Base-by-base conservation (phyloP, 37 sponge, comb jelly and placozoan species). In the Sycon ciliatum region DNA sequence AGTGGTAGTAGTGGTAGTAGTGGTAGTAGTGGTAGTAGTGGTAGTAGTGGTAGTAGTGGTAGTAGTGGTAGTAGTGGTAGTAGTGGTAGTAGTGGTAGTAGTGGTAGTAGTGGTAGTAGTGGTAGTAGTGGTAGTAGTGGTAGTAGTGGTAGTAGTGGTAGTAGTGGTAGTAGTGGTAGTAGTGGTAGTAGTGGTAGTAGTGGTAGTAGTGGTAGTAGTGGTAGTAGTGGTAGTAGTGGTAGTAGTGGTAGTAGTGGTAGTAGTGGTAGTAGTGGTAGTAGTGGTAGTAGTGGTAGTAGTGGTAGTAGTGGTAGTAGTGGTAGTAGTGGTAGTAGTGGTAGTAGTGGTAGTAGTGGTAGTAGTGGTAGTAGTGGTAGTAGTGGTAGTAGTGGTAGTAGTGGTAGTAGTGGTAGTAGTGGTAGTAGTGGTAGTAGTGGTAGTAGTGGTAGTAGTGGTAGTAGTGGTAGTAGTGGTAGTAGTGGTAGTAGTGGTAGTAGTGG, bases 41-140 rank as follows among this genome's bases (percentile, higher is more conserved):
- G 52, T 46, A 46, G 52, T 46, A 46, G 52, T 46, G 52, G 52
- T 46, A 46, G 52, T 46, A 46, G 52, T 46, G 52, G 52, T 46
- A 46, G 52, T 46, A 46, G 52, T 46, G 52, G 52, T 46, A 46
- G 52, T 46, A 46, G 52, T 46, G 52, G 52, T 46, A 46, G 52
- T 46, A 46, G 52, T 46, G 52, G 52, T 46, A 46, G 52, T 46
- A 46, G 52, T 46, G 52, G 52, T 46, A 46, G 52, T 46, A 46
- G 52, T 46, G 52, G 52, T 46, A 46, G 52, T 46, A 46, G 52
- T 46, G 52, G 52, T 46, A 46, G 52, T 46, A 46, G 52, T 46
- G 52, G 52, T 46, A 46, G 52, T 46, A 46, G 52, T 46, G 52
- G 52, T 46, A 46, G 52, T 46, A 46, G 52, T 46, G 52, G 52